A percentile compares a stretch with the other conserved stretches of the same genome.
Conservation (phyloP, 2,113 vertebrate genomes). For the Elachura formosa region DNA sequence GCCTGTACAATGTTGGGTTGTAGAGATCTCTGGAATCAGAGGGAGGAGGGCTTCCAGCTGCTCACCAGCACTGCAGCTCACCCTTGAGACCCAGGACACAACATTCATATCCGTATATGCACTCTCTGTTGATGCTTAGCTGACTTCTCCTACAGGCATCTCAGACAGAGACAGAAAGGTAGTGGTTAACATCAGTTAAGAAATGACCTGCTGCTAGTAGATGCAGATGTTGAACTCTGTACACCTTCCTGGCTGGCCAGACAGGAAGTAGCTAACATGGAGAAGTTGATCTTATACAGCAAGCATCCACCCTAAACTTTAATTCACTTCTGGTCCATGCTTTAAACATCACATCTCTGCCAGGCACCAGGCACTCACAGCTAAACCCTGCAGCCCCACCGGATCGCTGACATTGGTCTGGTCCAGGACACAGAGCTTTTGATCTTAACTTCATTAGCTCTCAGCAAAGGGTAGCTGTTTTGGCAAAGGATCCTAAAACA, state of each 20-base stretch:
- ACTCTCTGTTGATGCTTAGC: background rate
- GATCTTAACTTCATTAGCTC: background rate
- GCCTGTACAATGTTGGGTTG: fast-evolving
- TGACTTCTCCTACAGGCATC: background rate
- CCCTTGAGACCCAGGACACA: fast-evolving
- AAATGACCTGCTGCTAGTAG: background rate
- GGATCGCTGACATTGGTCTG: background rate
- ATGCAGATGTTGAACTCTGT: background rate
- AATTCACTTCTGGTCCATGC: background rate
- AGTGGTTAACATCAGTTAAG: background rate
- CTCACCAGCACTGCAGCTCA: background rate
- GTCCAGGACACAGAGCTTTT: background rate
- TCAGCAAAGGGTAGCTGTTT: background rate
- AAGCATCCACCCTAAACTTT: background rate
- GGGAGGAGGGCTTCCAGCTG: background rate
- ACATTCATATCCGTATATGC: fast-evolving
- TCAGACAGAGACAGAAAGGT: background rate
- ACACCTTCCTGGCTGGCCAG: background rate
- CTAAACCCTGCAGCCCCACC: background rate
- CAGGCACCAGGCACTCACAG: background rate
- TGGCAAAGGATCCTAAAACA: background rate
- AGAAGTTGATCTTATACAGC: background rate
- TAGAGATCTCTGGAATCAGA: background rate
- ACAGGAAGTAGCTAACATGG: background rate
- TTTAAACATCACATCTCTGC: background rate